Percentiles rank a stretch among this genome's conserved stretches.
Conservation (phyloP, 2,113 vertebrate genomes). For the Solenodon paradoxus region DNA sequence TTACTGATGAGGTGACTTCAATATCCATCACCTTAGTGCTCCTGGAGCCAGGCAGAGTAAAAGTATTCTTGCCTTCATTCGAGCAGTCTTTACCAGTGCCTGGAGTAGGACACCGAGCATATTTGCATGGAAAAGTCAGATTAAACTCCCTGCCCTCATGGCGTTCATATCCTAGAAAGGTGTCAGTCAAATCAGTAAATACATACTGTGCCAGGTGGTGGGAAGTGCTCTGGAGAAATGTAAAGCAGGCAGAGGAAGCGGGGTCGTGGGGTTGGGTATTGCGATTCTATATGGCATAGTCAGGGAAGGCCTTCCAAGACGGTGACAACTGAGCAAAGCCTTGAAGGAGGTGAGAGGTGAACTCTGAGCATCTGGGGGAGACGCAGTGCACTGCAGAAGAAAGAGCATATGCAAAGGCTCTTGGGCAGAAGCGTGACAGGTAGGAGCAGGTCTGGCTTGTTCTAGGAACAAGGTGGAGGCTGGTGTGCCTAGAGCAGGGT, state of each 20-base stretch:
- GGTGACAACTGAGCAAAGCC: neutral
- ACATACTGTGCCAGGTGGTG: neutral
- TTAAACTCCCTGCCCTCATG: neutral
- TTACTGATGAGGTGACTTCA: too few species aligned
- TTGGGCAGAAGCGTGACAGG: neutral
- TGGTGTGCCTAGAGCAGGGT: neutral
- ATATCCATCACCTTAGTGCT: neutral
- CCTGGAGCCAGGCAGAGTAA: neutral
- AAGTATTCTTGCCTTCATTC: neutral
- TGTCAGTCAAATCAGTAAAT: neutral
- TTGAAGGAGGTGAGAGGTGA: neutral
- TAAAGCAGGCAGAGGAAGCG: neutral
- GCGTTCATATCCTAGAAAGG: neutral
- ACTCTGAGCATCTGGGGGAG: neutral
- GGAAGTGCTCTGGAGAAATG: neutral
- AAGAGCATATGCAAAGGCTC: neutral
- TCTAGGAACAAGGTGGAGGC: neutral
- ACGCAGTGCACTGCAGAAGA: neutral
- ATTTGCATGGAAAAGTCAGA: neutral
- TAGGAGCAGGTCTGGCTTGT: neutral
- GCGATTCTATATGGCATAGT: neutral
- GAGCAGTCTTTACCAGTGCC: neutral
- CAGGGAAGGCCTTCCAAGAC: neutral
- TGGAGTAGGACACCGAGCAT: neutral
- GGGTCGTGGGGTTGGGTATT: neutral